A percentile compares a stretch with the other conserved stretches of the same genome.
Conservation (phyloP, 92 coral and sea anemone species). For the Umimayanthus kanabou region DNA sequence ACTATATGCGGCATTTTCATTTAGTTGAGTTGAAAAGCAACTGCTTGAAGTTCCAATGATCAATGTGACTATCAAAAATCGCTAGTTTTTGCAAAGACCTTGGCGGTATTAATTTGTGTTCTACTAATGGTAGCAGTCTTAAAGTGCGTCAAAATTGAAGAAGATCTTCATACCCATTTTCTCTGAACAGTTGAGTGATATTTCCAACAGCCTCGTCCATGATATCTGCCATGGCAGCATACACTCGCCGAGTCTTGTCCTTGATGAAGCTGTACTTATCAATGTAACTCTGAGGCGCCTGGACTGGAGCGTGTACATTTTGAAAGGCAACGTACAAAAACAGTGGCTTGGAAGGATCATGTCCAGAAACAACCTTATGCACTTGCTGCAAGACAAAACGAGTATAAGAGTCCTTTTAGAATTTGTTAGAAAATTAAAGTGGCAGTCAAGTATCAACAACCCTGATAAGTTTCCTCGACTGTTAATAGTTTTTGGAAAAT, state of each 20-base stretch:
- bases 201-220: conserved; percentile 90
- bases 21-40: too few species aligned
- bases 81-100: too few species aligned
- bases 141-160: too few species aligned
- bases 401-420: too few species aligned
- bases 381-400: conserved; percentile 51
- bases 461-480: not conserved
- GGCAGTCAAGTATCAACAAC: not conserved
- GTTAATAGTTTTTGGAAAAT: not conserved
- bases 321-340: conserved; percentile 80
- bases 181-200: conserved; percentile 63
- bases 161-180: conserved; percentile 52
- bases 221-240: conserved; percentile 83
- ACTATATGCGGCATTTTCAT: too few species aligned
- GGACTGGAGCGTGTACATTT: conserved; percentile 78
- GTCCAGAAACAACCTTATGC: conserved; percentile 53
- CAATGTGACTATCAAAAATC: too few species aligned
- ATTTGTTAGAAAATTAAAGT: not conserved
- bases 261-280: conserved; percentile 71
- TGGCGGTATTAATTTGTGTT: too few species aligned
- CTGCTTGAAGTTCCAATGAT: too few species aligned
- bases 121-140: too few species aligned
- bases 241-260: conserved; percentile 65
- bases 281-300: conserved; percentile 66
- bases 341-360: conserved; percentile 62